Percentiles rank a stretch among this genome's conserved stretches.
Conservation (phyloP, 1,140 invertebrate genomes). For the Cydia amplana region DNA sequence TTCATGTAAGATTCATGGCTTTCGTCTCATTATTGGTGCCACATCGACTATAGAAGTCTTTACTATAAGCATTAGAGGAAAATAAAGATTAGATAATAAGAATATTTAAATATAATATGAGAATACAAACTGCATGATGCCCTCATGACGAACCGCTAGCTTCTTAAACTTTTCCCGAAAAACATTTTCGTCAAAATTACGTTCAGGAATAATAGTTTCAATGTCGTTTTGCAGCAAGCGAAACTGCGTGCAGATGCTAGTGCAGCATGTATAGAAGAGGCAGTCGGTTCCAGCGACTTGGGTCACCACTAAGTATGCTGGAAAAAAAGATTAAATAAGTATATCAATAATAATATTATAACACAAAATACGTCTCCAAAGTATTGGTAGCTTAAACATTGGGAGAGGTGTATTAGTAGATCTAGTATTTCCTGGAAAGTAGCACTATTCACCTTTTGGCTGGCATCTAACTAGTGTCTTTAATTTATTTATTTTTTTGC, state of each 20-base stretch:
- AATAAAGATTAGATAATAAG: background rate
- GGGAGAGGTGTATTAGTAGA: too few species aligned
- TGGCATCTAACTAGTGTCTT: too few species aligned
- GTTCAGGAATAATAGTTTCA: conserved; percentile 38
- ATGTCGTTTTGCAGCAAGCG: background rate
- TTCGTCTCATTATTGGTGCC: too few species aligned
- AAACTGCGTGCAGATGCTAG: conserved; percentile 50
- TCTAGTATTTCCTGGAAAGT: too few species aligned
- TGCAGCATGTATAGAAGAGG: conserved; percentile 47
- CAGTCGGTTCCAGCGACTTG: conserved; percentile 34
- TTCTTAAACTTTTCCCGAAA: background rate
- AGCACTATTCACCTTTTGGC: too few species aligned
- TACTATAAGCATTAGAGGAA: too few species aligned
- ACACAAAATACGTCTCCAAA: too few species aligned
- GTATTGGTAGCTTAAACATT: too few species aligned
- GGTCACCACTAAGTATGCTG: conserved; percentile 36
- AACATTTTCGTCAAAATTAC: background rate
- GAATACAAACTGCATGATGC: conserved; percentile 6
- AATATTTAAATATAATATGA: background rate
- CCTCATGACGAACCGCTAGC: background rate
- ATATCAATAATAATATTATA: background rate
- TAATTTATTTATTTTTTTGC: too few species aligned
- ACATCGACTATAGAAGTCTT: too few species aligned
- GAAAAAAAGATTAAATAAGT: background rate
- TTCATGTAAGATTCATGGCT: too few species aligned